Conservation (phyloP, 2,113 vertebrate species). For the Oxyura jamaicensis region DNA sequence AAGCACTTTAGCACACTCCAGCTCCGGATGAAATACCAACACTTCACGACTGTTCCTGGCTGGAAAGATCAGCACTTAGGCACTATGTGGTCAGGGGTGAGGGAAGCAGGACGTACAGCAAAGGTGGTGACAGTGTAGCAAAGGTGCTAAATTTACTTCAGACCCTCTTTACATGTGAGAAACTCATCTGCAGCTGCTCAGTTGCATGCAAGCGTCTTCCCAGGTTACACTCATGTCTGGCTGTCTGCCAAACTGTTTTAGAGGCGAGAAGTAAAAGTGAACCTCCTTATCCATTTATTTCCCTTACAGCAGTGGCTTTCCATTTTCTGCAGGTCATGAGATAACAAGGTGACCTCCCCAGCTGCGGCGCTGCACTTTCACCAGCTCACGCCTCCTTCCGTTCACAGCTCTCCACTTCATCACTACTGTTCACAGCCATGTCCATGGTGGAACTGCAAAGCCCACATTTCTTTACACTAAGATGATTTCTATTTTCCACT, state of each 20-base stretch:
- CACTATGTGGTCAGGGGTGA: background rate
- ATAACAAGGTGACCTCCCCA: background rate
- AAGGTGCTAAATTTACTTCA: background rate
- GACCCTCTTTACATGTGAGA: background rate
- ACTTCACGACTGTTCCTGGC: background rate
- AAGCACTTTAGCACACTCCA: background rate
- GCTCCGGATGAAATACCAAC: background rate
- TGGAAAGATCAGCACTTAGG: background rate
- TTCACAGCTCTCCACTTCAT: fast-evolving
- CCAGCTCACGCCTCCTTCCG: background rate
- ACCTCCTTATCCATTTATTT: background rate
- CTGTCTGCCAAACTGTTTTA: background rate
- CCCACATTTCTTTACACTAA: background rate
- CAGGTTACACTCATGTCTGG: background rate
- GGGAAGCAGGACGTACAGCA: background rate
- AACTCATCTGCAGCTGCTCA: background rate
- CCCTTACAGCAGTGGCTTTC: background rate
- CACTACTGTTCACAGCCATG: background rate
- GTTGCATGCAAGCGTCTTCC: background rate
- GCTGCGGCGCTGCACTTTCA: background rate
- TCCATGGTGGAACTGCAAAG: background rate
- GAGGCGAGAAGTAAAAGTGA: background rate
- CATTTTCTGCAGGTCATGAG: background rate
- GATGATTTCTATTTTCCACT: background rate
- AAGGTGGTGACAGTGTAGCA: background rate